A percentile compares a stretch with the other conserved stretches of the same genome.
Evolutionary conservation across 1,140 invertebrate species (phyloP).

Genomic region (Drosophila lacertosa): DNA sequence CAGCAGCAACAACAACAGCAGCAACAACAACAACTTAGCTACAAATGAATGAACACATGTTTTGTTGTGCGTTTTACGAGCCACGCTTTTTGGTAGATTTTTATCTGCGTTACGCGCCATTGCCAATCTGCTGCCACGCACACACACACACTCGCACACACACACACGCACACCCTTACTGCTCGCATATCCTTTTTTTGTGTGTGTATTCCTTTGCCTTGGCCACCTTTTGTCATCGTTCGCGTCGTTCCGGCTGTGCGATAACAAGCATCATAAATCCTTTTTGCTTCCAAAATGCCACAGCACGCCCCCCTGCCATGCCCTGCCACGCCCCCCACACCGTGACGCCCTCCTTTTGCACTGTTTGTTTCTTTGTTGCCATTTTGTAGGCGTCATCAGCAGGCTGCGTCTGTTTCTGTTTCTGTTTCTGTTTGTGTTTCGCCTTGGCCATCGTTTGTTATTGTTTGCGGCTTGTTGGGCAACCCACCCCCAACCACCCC

Average conservation of each 20-base stretch:
- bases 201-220: constrained; percentile 6
- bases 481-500: constrained; percentile 12
- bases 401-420: constrained; percentile 66
- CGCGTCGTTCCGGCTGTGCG: constrained; percentile 57
- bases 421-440: constrained; percentile 48
- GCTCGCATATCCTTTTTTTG: constrained; percentile 5
- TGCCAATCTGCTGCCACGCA: constrained; percentile 23
- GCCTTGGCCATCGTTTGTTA: constrained; percentile 75
- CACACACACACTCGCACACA: constrained; percentile 4
- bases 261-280: constrained; percentile 82
- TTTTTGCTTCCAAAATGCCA: constrained; percentile 74
- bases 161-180: background rate
- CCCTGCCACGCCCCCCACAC: background rate
- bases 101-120: constrained; percentile 68
- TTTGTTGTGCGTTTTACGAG: constrained; percentile 31
- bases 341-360: background rate
- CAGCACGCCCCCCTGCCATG: constrained; percentile 34
- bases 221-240: constrained; percentile 79
- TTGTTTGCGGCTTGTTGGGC: constrained; percentile 78
- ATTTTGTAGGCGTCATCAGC: constrained; percentile 50
- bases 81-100: constrained; percentile 55
- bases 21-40: constrained; percentile 41
- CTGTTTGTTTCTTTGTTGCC: constrained; percentile 32
- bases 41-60: constrained; percentile 73
- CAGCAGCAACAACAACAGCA: constrained; percentile 7